A percentile compares a stretch with the other conserved stretches of the same genome.
phyloP scores from a whole-genome alignment of 2,113 vertebrate species.

The Odontesthes bonariensis region DNA sequence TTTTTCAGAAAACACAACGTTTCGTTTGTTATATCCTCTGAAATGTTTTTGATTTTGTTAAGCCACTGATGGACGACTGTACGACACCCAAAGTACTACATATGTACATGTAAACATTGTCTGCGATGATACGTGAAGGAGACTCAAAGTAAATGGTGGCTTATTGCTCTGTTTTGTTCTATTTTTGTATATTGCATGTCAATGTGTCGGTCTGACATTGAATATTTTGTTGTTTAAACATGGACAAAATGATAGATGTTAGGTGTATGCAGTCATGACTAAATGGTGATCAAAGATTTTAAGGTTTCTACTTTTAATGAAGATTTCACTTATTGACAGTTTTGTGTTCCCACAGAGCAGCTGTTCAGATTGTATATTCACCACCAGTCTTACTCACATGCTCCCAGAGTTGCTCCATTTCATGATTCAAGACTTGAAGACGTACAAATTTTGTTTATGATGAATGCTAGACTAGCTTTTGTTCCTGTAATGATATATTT shows the following conservation, averaged over 20 bases:
- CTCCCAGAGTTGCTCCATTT: neutral
- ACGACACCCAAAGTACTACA: neutral
- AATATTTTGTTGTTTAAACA: constrained; percentile 11
- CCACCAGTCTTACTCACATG: neutral
- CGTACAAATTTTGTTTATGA: constrained; percentile 1
- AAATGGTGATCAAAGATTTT: neutral
- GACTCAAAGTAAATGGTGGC: constrained; percentile 23
- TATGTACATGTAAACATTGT: constrained; percentile 47
- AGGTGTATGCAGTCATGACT: neutral
- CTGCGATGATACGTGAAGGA: constrained; percentile 18
- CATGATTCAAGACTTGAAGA: constrained; percentile 47
- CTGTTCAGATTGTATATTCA: neutral
- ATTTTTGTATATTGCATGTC: constrained; percentile 34
- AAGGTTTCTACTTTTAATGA: neutral
- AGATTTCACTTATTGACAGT: neutral
- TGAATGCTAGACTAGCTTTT: constrained; percentile 46
- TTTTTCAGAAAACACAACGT: no score
- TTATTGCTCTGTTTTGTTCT: constrained; percentile 32
- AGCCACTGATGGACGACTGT: neutral
- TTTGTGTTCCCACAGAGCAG: neutral
- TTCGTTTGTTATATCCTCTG: no score
- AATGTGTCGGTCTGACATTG: neutral
- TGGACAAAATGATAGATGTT: neutral
- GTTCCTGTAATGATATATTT: constrained; percentile 39
- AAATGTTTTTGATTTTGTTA: no score